These are phyloP conservation scores for Villa cingulata DNA, from an alignment of 2,888 invertebrate genomes.

Conservation along the genomic window DNA sequence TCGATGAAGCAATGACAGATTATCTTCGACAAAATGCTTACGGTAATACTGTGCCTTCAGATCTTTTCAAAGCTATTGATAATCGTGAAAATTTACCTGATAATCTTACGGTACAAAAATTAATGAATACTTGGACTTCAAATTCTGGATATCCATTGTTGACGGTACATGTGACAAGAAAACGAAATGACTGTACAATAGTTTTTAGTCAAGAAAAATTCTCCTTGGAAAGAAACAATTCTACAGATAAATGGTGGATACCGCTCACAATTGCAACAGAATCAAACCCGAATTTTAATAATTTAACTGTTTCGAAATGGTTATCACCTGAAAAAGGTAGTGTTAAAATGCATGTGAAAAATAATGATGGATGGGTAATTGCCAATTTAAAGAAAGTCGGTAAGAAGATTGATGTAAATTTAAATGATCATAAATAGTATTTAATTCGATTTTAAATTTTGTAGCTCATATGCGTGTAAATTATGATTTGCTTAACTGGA, in stretches of 20 bases:
- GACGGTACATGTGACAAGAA: not conserved
- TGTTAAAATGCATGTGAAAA: not conserved
- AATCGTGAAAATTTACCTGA: not conserved
- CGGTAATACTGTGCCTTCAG: not conserved
- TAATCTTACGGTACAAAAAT: not conserved
- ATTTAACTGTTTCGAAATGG: not conserved
- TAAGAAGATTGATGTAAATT: no score
- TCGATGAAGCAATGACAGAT: constrained; percentile 1
- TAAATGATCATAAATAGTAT: no score
- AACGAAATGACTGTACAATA: not conserved
- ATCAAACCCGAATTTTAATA: not conserved
- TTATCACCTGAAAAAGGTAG: not conserved
- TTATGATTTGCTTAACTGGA: constrained; percentile 9
- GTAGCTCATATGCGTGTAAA: constrained; percentile 3
- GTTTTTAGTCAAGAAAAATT: constrained; percentile 5
- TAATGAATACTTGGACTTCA: constrained; percentile 6
- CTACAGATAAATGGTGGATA: constrained; percentile 6
- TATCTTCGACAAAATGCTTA: constrained; percentile 3
- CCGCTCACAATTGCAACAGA: constrained; percentile 4
- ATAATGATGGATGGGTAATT: constrained; percentile 5
- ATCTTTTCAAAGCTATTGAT: constrained; percentile 1
- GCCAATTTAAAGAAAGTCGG: constrained; percentile 1
- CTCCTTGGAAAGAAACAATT: not conserved
- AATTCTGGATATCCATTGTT: constrained; percentile 4
- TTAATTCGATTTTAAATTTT: no score